These are phyloP conservation scores for Epistrophe grossulariae DNA, from an alignment of 2,888 invertebrate genomes.

Conservation along the genomic window DNA sequence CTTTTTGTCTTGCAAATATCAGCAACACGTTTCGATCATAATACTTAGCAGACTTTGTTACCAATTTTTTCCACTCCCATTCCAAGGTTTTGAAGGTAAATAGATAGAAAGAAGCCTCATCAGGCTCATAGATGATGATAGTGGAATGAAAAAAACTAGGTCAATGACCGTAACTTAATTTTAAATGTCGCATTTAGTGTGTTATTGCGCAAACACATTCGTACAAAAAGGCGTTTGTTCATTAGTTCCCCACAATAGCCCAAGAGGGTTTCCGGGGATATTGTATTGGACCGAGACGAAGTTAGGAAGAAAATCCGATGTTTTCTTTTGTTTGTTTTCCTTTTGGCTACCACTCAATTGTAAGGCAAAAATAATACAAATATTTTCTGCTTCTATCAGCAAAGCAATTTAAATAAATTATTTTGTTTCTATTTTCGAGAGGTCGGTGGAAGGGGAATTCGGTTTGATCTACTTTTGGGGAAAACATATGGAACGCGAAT, in stretches of 20 bases:
- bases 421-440: not conserved
- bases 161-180: conserved; percentile 80
- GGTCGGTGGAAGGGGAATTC: not conserved
- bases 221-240: conserved; percentile 16
- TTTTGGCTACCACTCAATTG: not conserved
- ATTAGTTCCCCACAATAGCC: not conserved
- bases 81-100: not conserved
- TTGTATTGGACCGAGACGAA: conserved; percentile 5
- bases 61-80: conserved; percentile 19
- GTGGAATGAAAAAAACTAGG: conserved; percentile 78
- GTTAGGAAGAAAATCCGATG: not conserved
- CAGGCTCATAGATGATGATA: conserved; percentile 28
- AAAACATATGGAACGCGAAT: conserved; percentile 3
- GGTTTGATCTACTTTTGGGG: conserved; percentile 7
- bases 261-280: not conserved
- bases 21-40: conserved; percentile 46
- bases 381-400: conserved; percentile 10
- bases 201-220: conserved; percentile 69
- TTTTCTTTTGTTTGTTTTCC: conserved; percentile 3
- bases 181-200: conserved; percentile 70
- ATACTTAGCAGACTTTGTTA: conserved; percentile 3
- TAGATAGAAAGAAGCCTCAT: conserved; percentile 42
- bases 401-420: not conserved
- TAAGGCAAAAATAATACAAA: not conserved
- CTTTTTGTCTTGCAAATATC: conserved; percentile 10